Base-by-base conservation (phyloP, 1,140 invertebrate species). In the Aphis craccivora region DNA sequence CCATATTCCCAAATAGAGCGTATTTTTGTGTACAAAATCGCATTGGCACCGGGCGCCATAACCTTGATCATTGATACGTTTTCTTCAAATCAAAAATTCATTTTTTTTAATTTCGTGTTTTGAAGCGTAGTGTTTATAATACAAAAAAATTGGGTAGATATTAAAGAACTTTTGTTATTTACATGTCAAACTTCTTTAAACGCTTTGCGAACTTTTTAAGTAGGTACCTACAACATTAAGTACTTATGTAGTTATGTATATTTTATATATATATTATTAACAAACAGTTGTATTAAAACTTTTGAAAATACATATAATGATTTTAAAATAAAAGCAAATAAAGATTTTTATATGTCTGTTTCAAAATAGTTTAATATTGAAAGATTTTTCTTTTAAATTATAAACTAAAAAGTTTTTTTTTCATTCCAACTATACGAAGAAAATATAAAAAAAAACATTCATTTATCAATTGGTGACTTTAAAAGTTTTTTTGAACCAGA, bases 261-360 rank as follows among this genome's bases (percentile, higher is more conserved):
- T 23, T 51, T 18, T 51, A 53, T 23, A 53, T 53, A 53, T 6
- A 53, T 53, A 67, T 67, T 76, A 76, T 76, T 76, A 20, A 76
- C 60, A 67, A 67, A 67, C 60, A 76, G n/a, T n/a, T 67, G n/a
- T n/a, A 76, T 76, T 76, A 14, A 76, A 76, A 76, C 60, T 76
- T 76, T 76, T 18, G n/a, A n/a, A 51, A 76, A 76, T 76, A 76
- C n/a, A 35, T n/a, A n/a, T 20, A 76, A 76, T 35, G 30, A 4
- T 14, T 76, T 76, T 76, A 76, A 76, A 76, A 76, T 76, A 76
- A 76, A n/a, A 76, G 30, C 14, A 1, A 76, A 76, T 67, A 67
- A n/a, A n/a, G 9, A 67, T 67, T 67, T 67, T 67, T 67, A 67
- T 67, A 67, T 76, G 60, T n/a, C 60, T 76, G 60, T 76, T 76